phyloP scores from a whole-genome alignment of 2,888 invertebrate genomes.

The Mythimna loreyi region DNA sequence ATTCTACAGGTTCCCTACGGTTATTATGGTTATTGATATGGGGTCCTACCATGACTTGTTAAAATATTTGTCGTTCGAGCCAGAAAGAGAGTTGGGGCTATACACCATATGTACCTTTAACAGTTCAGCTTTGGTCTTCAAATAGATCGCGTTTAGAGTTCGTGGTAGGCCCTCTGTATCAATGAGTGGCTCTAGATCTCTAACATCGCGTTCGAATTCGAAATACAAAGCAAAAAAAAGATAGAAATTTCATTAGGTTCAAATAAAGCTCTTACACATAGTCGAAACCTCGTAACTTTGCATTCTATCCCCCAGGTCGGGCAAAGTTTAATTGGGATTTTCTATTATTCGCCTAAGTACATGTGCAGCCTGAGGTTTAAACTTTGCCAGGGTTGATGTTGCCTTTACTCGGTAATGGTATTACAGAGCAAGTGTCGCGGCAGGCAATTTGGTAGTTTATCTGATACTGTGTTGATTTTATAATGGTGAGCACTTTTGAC shows the following conservation, averaged over 20 bases:
- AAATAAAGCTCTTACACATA: slow-evolving; percentile 23
- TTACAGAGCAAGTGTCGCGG: slow-evolving; percentile 3
- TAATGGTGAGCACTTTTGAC: not conserved
- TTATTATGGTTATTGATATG: too few relatives aligned
- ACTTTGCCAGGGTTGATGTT: not conserved
- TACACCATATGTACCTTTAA: too few relatives aligned
- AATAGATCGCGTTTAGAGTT: too few relatives aligned
- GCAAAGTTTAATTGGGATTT: slow-evolving; percentile 53
- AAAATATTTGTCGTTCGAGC: too few relatives aligned
- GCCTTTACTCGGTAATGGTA: slow-evolving; percentile 9
- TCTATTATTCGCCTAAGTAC: slow-evolving; percentile 32
- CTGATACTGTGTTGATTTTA: not conserved
- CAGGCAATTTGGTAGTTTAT: not conserved
- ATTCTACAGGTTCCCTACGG: too few relatives aligned
- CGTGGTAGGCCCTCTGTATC: not conserved
- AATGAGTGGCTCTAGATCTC: slow-evolving; percentile 2
- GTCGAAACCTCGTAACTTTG: slow-evolving; percentile 30
- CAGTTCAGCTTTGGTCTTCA: too few relatives aligned
- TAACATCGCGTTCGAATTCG: slow-evolving; percentile 1
- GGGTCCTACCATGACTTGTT: too few relatives aligned
- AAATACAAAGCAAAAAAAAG: slow-evolving; percentile 20
- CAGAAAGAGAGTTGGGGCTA: too few relatives aligned
- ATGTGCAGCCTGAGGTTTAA: slow-evolving; percentile 24
- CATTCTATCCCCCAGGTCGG: slow-evolving; percentile 11
- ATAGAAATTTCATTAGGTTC: slow-evolving; percentile 33